Conservation (phyloP, 2,113 vertebrate species). For the Lagenorhynchus albirostris region DNA sequence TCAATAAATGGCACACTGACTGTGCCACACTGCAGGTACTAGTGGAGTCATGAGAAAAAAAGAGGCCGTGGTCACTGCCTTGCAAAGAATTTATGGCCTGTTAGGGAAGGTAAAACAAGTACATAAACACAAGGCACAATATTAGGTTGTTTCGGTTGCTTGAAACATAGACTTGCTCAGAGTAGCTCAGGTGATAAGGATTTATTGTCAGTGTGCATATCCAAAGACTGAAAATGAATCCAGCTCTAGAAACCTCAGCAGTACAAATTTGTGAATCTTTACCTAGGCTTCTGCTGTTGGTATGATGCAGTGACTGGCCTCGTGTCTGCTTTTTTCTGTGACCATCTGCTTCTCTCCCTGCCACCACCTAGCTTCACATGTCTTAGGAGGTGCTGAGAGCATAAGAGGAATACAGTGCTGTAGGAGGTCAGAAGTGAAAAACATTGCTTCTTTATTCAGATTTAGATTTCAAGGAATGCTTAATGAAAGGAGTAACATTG, state of each 20-base stretch:
- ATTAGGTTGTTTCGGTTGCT: not conserved
- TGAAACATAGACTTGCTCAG: not conserved
- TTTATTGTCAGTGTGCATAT: not conserved
- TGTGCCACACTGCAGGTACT: not conserved
- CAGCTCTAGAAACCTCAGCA: not conserved
- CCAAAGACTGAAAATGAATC: not conserved
- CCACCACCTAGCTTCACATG: not conserved
- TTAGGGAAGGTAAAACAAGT: not conserved
- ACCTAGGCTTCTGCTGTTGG: not conserved
- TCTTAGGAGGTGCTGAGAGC: not conserved
- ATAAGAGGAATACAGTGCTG: not conserved
- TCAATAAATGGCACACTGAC: not conserved
- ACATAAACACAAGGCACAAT: not conserved
- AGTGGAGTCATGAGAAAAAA: not conserved
- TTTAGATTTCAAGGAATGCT: conserved; percentile 14
- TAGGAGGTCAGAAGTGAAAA: not conserved
- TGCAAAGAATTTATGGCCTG: not conserved
- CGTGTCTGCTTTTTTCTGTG: not conserved
- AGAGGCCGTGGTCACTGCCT: not conserved
- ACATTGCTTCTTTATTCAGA: not conserved
- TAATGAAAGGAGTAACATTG: not conserved
- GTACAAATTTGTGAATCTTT: not conserved
- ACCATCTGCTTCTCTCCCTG: not conserved
- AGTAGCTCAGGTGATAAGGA: not conserved
- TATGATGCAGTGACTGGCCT: not conserved